phyloP scores from a whole-genome alignment of 2,888 invertebrate genomes.

The Dryobotodes eremita region DNA sequence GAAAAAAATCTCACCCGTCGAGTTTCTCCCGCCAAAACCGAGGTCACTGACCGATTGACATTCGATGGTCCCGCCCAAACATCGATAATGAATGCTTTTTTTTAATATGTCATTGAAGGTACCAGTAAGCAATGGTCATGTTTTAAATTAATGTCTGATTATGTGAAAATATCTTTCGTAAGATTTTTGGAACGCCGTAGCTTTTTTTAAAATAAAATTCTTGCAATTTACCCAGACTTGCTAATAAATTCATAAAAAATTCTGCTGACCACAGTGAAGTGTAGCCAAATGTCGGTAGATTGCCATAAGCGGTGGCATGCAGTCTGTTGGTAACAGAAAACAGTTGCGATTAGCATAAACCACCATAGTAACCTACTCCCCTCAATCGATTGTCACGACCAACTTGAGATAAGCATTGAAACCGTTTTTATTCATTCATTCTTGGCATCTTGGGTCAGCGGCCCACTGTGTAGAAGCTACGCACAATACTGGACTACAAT shows the following conservation, averaged over 20 bases:
- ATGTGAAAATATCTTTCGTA: background rate
- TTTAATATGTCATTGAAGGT: conserved; percentile 28
- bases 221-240: background rate
- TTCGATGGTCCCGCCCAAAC: conserved; percentile 79
- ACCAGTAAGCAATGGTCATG: background rate
- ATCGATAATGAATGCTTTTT: conserved; percentile 61
- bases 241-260: background rate
- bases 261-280: conserved; percentile 4
- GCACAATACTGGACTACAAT: conserved; percentile 4
- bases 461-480: conserved; percentile 5
- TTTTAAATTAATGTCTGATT: conserved; percentile 1
- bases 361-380: conserved; percentile 61
- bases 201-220: background rate
- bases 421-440: conserved; percentile 54
- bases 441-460: conserved; percentile 30
- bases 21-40: conserved; percentile 90
- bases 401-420: conserved; percentile 54
- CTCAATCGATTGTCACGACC: conserved; percentile 59
- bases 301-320: conserved; percentile 31
- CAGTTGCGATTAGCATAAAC: conserved; percentile 50
- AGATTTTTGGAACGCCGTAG: background rate
- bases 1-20: conserved; percentile 81
- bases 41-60: conserved; percentile 89
- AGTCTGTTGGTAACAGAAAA: conserved; percentile 41
- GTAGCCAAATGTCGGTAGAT: conserved; percentile 14